A percentile compares a stretch with the other conserved stretches of the same genome.
phyloP scores from a whole-genome alignment of 2,888 invertebrate genomes.

The Ceramica pisi region DNA sequence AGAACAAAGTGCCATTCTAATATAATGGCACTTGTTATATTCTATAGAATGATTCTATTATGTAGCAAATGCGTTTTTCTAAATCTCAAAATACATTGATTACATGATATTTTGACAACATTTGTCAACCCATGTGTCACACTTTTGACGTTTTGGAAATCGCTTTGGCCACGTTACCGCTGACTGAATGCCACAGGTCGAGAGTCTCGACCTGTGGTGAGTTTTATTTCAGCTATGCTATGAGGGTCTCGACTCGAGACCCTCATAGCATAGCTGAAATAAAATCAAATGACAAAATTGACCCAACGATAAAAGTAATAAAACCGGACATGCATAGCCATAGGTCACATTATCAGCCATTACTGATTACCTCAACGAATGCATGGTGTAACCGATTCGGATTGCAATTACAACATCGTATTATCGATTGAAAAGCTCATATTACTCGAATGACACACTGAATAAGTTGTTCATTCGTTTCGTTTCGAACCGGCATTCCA shows the following conservation, averaged over 20 bases:
- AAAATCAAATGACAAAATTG: not conserved
- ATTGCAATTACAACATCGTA: conserved; percentile 38
- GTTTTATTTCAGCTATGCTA: not conserved
- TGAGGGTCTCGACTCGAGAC: too few relatives aligned
- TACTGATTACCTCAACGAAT: conserved; percentile 43
- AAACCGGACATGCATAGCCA: not conserved
- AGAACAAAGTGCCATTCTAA: too few relatives aligned
- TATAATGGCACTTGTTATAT: too few relatives aligned
- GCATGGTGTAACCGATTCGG: conserved; percentile 31
- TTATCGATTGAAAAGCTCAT: conserved; percentile 23
- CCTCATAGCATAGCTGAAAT: not conserved
- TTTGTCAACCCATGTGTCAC: too few relatives aligned
- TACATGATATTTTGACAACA: too few relatives aligned
- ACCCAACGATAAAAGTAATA: not conserved
- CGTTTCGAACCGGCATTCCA: conserved; percentile 3
- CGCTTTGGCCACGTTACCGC: too few relatives aligned
- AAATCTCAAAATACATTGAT: too few relatives aligned
- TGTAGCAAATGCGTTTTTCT: too few relatives aligned
- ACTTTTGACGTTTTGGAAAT: too few relatives aligned
- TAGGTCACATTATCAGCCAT: conserved; percentile 6
- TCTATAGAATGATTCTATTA: too few relatives aligned
- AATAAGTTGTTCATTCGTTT: conserved; percentile 25
- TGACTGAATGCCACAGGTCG: too few relatives aligned
- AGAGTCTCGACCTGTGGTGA: too few relatives aligned
- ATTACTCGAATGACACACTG: conserved; percentile 32